Base-by-base conservation (phyloP, 2,888 invertebrate species). In the Troides oblongomaculatus region DNA sequence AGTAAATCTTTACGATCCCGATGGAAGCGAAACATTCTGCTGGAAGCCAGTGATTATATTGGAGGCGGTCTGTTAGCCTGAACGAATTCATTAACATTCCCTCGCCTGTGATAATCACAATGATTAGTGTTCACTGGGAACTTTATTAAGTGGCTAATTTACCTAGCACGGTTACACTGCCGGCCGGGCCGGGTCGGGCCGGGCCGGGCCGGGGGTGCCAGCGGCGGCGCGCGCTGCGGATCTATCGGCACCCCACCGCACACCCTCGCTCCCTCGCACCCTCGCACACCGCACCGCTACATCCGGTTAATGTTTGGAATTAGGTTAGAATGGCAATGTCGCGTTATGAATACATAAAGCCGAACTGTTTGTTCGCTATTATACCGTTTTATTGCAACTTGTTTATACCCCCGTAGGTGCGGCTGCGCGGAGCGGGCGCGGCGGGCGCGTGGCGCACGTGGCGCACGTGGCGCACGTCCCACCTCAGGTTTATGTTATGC, bases 261-360 rank as follows among this genome's bases (percentile, higher is more conserved):
- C 56, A 25, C 53, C 21, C 21, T 21, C 21, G 21, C 21, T 21
- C 21, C 21, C 21, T 21, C 21, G 21, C 21, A 21, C 21, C 21
- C 21, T 21, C 1, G 21, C 21, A 21, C 21, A 21, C 43, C 39
- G 8, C 61, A 62, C 43, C 53, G 21, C 66, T 21, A 53, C 50
- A n/a, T 30, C 46, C 21, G 53, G 59, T 60, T 68, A 60, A 68
- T 68, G 64, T 60, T 68, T 53, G 63, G 50, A 68, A 64, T 64
- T 60, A 59, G 39, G 59, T 64, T 68, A 64, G 63, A 68, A 59
- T 23, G 63, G 63, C 50, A 18, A 59, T 64, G 50, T 23, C 68
- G 68, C 59, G 59, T 63, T 63, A 59, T 68, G 68, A 68, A 68
- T 68, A 68, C 68, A 63, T 50, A 68, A 68, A 60, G 59, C 58